phyloP scores from a whole-genome alignment of 1,140 invertebrate genomes.

The Triops longicaudatus region DNA sequence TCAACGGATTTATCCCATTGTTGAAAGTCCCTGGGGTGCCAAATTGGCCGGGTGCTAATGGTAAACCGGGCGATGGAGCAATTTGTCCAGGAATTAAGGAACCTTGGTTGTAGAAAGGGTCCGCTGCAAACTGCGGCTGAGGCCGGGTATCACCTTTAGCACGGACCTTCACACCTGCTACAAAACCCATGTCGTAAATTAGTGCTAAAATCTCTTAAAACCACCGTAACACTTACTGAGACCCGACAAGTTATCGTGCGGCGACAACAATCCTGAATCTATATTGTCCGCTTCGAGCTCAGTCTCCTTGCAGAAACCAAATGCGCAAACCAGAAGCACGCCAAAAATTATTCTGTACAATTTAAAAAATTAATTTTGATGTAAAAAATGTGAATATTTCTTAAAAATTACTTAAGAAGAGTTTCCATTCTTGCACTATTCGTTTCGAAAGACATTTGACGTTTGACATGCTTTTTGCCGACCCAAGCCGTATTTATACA shows the following conservation, averaged over 20 bases:
- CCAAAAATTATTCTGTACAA: neutral
- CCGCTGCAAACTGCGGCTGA: neutral
- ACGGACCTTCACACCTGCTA: neutral
- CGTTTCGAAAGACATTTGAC: neutral
- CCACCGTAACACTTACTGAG: neutral
- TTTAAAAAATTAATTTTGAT: too few species aligned
- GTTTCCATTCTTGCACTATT: neutral
- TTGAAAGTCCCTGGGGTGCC: neutral
- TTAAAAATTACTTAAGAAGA: neutral
- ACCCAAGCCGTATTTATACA: neutral
- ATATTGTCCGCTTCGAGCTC: neutral
- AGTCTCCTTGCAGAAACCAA: neutral
- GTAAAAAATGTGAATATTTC: too few species aligned
- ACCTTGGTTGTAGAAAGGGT: neutral
- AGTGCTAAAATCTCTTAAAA: neutral
- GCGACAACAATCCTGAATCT: neutral
- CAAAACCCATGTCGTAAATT: neutral
- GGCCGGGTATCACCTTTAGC: neutral
- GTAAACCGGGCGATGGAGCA: neutral
- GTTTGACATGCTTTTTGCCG: neutral
- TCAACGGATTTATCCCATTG: constrained; percentile 2
- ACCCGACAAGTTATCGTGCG: neutral
- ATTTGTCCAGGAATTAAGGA: neutral
- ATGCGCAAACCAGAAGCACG: neutral
- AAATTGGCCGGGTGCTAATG: neutral